Evolutionary conservation across 2,888 invertebrate genomes (phyloP), one percentile per base, ranked within the genome.

Genomic region (Drosophila neonasuta): DNA sequence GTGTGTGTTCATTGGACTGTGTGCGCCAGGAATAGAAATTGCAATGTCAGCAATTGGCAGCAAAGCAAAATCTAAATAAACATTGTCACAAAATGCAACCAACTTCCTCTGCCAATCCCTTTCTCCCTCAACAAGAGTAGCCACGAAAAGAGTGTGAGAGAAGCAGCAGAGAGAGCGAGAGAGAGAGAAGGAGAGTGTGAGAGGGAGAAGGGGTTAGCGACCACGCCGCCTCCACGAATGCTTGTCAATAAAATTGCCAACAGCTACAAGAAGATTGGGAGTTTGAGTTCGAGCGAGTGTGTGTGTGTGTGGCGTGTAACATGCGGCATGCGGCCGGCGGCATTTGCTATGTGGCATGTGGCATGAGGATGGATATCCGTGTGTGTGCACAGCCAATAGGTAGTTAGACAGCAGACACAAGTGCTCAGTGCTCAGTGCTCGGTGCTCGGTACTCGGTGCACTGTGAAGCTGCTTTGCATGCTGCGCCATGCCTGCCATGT

Each of bases 21-120:
- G 55, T 75, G 72, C 70, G 79, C 79, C 70, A 72, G 80, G 80
- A 83, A 85, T 82, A 85, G 83, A 84, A 84, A 84, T 85, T 86
- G 86, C 86, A 87, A 86, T 81, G 87, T 87, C 87, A 87, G 87
- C 86, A 87, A 87, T 87, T 87, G 86, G 86, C 87, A 87, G 85
- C 85, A 87, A 74, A 48, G 86, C 86, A 87, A 87, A 87, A 87
- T 87, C 86, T 86, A 87, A 86, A 86, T 86, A 86, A 86, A 87
- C 86, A 86, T 86, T 85, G 83, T 83, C 85, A 85, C 83, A 86
- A 77, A 85, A 85, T 83, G 85, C 79, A 82, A 79, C 78, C 64
- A 64, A 77, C 70, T 62, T 61, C 51, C 62, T 56, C 42, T 30
- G 24, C 15, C 20, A 20, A 20, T n/a, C 34, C 17, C 44, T 6